Base-by-base conservation (phyloP, 2,113 vertebrate species). In the Podilymbus podiceps region DNA sequence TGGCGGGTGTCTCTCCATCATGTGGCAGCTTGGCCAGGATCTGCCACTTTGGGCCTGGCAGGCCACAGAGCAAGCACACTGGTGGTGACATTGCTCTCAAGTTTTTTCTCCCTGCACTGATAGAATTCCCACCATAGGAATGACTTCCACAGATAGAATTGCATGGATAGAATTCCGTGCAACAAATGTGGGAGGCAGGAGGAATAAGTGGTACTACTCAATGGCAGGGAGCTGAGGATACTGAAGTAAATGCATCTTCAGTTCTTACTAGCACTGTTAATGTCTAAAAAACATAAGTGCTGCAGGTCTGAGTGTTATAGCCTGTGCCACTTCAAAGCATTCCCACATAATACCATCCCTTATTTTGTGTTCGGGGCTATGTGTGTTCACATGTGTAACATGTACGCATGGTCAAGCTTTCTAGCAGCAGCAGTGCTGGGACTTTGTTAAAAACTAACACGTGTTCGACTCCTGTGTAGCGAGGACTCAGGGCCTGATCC, bases 351-450 rank as follows among this genome's bases (percentile, higher is more conserved):
- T 9, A 15, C 17, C 33, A 15, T 31, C 46, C 63, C 52, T 12
- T 11, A 27, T 13, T 71, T 58, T 62, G 55, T 14, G 1, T 8
- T 52, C 42, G 18, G 33, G 24, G 28, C 75, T 21, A 3, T 1
- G 21, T 10, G 27, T 6, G 21, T 11, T 74, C 89, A n/a, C 12
- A 1, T 0, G 4, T 66, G 63, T 40, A 83, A 66, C 10, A 8
- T 1, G 8, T 10, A 55, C 2, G 0, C 12, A 44, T 1, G 5
- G 40, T 8, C 33, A 38, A 49, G 24, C 44, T 38, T 31, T 22
- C 31, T 2, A 27, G 75, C 42, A 62, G 83, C 58, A 69, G 60
- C 74, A 66, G 47, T 3, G 30, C 35, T 31, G 35, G 28, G 17
- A 38, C 33, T 81, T 47, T 55, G n/a, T n/a, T 73, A 46, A 77